Conservation (phyloP, 2,113 vertebrate genomes). For the Prietella phreatophila region DNA sequence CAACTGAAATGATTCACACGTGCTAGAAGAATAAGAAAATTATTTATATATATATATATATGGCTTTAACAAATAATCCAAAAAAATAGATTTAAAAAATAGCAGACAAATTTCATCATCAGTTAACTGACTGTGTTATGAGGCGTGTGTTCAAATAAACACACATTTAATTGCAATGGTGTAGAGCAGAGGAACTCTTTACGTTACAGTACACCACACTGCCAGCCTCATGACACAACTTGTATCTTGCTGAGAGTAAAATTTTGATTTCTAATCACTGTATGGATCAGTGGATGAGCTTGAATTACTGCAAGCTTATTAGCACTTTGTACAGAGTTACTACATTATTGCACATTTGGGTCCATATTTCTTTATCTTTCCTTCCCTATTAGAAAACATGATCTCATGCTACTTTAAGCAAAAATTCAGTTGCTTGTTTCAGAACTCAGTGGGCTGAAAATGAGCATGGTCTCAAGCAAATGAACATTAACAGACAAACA, state of each 20-base stretch:
- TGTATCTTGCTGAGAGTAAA: background rate
- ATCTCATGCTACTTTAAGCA: background rate
- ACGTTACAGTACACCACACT: background rate
- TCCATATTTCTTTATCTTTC: background rate
- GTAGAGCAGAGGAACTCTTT: background rate
- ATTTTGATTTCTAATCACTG: background rate
- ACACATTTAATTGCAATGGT: background rate
- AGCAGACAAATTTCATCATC: background rate
- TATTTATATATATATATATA: background rate
- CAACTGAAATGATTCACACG: constrained; percentile 28
- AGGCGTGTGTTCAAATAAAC: background rate
- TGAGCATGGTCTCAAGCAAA: background rate
- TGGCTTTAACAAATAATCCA: background rate
- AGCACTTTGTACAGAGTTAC: background rate
- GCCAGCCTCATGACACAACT: background rate
- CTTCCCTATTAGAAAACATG: background rate
- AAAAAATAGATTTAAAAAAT: background rate
- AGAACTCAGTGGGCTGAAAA: background rate
- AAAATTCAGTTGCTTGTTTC: background rate
- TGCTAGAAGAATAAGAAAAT: constrained; percentile 4
- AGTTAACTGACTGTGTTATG: background rate
- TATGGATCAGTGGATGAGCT: background rate
- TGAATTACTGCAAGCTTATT: background rate
- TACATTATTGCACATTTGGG: background rate
- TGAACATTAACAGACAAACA: no score